These are phyloP conservation scores for Anser brachyrhynchus DNA, from an alignment of 2,113 vertebrate genomes.

Conservation along the genomic window DNA sequence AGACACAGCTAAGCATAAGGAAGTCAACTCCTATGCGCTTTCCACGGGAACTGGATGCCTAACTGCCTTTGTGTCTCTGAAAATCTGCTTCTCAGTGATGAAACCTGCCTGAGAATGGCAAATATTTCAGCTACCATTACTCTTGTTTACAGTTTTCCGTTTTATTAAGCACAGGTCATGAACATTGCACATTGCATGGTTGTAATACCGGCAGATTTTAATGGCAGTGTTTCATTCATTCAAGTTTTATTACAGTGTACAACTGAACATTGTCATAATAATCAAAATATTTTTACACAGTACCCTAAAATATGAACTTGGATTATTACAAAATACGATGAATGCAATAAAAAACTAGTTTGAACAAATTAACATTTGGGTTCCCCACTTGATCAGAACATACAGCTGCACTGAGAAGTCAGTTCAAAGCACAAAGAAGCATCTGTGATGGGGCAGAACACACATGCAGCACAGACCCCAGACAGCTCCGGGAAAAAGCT, in stretches of 20 bases:
- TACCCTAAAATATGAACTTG: not conserved
- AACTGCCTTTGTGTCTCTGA: not conserved
- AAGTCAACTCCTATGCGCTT: not conserved
- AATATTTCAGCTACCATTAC: not conserved
- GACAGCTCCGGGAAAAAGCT: not conserved
- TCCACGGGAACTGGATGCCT: not conserved
- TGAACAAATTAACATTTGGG: not conserved
- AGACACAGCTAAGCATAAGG: not conserved
- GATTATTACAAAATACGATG: not conserved
- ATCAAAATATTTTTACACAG: not conserved
- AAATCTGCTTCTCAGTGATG: not conserved
- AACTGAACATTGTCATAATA: not conserved
- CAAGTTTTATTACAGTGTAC: not conserved
- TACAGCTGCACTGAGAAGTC: not conserved
- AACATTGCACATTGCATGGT: not conserved
- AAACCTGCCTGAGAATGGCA: not conserved
- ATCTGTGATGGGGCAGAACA: not conserved
- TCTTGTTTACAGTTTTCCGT: not conserved
- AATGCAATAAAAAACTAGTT: not conserved
- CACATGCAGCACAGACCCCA: not conserved
- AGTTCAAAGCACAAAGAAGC: not conserved
- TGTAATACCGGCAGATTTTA: not conserved
- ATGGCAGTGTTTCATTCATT: not conserved
- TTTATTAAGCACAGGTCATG: not conserved
- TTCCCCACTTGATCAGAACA: not conserved